Base-by-base conservation (phyloP, 2,797 vertebrate species). In the Cuniculus paca region DNA sequence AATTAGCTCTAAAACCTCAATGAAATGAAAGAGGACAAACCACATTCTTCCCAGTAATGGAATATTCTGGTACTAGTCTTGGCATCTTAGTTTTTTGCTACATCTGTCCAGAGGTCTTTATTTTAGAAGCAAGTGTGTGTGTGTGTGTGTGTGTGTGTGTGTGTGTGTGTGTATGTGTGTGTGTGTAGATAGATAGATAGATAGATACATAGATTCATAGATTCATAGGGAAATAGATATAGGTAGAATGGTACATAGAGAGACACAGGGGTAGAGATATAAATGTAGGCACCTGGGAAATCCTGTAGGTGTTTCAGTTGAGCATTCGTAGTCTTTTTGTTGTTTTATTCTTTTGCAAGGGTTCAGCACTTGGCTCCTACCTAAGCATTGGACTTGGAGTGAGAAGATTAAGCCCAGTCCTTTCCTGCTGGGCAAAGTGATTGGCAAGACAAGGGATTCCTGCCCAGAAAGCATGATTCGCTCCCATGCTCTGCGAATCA, bases 1-100 rank as follows among this genome's bases (percentile, higher is more conserved):
- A 95, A 91, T 95, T 95, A 92, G 58, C 79, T 96, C 63, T 95
- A 88, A 96, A 96, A 93, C 24, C 89, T 96, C 96, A 92, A 89
- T 97, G 85, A 92, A 97, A 95, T 89, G 58, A 84, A 84, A 94
- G 77, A 79, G 75, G 39, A 95, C 79, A 88, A 91, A 42, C 56
- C 19, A 28, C 42, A 77, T 91, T 85, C 83, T 94, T 95, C 79
- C 65, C 52, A 74, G 93, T 58, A 88, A 75, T 87, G 60, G 70
- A 42, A 60, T 88, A 83, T 83, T 90, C 83, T 60, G 9, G 56
- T 1, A 1, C 45, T 60, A 88, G 65, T 19, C 88, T 95, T 79
- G 34, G 19, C 5, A 81, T 39, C 10, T 65, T 1, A 0, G 1
- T 24, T 95, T 61, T 91, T 81, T 20, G 56, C 48, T 58, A 4